Percentiles rank a stretch among this genome's conserved stretches.
These are phyloP conservation scores for Recurvirostra avosetta DNA, from an alignment of 2,113 vertebrate species.

Conservation along the genomic window DNA sequence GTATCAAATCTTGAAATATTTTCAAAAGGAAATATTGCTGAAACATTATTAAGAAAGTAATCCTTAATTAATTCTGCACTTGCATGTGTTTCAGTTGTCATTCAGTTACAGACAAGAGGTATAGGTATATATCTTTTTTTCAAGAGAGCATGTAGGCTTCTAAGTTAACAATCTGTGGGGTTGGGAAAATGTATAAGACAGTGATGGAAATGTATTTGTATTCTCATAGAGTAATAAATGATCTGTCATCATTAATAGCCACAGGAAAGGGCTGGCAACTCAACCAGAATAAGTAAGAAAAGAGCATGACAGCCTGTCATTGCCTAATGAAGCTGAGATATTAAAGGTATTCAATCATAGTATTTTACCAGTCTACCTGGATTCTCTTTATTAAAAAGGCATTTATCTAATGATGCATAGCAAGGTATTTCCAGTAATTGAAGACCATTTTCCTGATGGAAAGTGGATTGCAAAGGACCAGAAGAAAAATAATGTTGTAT, in stretches of 20 bases:
- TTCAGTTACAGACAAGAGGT: background rate
- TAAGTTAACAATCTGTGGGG: background rate
- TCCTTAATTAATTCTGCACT: background rate
- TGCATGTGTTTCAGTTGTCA: background rate
- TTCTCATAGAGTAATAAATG: slow-evolving; percentile 50
- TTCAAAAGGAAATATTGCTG: background rate
- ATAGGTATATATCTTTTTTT: background rate
- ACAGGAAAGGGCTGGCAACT: slow-evolving; percentile 34
- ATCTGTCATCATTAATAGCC: slow-evolving; percentile 53
- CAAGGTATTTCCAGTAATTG: slow-evolving; percentile 16
- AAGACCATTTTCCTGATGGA: background rate
- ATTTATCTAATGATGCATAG: slow-evolving; percentile 52
- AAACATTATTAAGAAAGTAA: background rate
- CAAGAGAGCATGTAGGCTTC: background rate
- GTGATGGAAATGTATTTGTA: slow-evolving; percentile 24
- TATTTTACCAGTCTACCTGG: slow-evolving; percentile 39
- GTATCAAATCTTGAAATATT: background rate
- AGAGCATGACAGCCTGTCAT: background rate
- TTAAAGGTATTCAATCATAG: slow-evolving; percentile 39
- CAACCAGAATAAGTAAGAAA: slow-evolving; percentile 42
- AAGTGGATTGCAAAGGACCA: background rate
- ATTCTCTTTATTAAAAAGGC: slow-evolving; percentile 66
- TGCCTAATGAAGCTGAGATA: slow-evolving; percentile 52
- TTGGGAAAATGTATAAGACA: background rate
- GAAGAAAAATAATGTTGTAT: background rate